Evolutionary conservation across 2,113 vertebrate species (phyloP).

Genomic region (Ophiodon elongatus): DNA sequence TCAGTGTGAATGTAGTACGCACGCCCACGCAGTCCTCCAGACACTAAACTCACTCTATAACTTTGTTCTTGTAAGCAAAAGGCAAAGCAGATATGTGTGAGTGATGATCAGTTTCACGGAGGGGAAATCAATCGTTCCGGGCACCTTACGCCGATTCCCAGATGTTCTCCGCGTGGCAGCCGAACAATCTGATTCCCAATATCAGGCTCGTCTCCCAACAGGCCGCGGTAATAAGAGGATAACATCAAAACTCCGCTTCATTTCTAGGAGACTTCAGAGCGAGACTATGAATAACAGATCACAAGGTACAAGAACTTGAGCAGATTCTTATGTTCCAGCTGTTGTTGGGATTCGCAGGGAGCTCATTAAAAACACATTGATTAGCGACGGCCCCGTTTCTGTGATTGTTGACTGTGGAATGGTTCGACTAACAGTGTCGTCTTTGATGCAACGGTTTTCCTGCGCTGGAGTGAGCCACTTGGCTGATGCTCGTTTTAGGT

Average conservation of each 20-base stretch:
- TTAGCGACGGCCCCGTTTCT: constrained; percentile 72
- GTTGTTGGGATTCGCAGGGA: constrained; percentile 71
- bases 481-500: constrained; percentile 62
- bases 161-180: constrained; percentile 57
- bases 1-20: constrained; percentile 29
- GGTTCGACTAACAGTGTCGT: constrained; percentile 60
- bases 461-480: constrained; percentile 67
- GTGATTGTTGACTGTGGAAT: constrained; percentile 76
- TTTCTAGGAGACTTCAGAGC: constrained; percentile 72
- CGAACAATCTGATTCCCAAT: constrained; percentile 61
- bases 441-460: constrained; percentile 65
- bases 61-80: constrained; percentile 42
- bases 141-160: constrained; percentile 32
- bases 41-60: constrained; percentile 31
- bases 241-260: constrained; percentile 75
- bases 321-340: constrained; percentile 73
- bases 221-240: constrained; percentile 68
- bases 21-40: constrained; percentile 35
- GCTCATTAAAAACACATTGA: constrained; percentile 79
- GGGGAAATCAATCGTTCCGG: background rate
- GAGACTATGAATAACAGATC: constrained; percentile 79
- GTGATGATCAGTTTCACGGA: background rate
- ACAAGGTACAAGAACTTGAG: constrained; percentile 77
- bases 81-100: constrained; percentile 35
- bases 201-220: constrained; percentile 65